Percentiles rank a stretch among this genome's conserved stretches.
Evolutionary conservation across 1,140 invertebrate genomes (phyloP).

Genomic region (Apis florea): DNA sequence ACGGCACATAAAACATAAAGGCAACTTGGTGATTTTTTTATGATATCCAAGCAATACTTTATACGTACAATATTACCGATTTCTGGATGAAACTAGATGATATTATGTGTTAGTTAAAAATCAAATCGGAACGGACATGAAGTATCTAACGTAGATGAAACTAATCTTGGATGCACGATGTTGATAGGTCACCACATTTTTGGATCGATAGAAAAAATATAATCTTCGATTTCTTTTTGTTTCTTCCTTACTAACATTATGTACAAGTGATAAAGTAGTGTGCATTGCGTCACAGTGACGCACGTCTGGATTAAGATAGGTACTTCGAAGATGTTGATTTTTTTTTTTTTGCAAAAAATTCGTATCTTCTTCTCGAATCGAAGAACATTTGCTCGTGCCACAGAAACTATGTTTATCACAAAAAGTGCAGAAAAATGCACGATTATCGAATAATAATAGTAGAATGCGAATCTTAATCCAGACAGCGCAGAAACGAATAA

Average conservation of each 20-base stretch:
- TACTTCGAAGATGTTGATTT: slow-evolving; percentile 21
- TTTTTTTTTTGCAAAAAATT: not conserved
- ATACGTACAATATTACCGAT: slow-evolving; percentile 12
- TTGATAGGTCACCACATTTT: slow-evolving; percentile 78
- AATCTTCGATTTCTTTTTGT: slow-evolving; percentile 77
- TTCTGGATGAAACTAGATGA: slow-evolving; percentile 14
- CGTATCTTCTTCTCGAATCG: not conserved
- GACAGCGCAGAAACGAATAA: slow-evolving; percentile 60
- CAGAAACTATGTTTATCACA: slow-evolving; percentile 42
- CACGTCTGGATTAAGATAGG: slow-evolving; percentile 63
- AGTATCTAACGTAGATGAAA: slow-evolving; percentile 42
- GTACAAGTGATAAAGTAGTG: slow-evolving; percentile 79
- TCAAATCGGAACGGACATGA: slow-evolving; percentile 41
- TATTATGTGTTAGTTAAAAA: slow-evolving; percentile 31
- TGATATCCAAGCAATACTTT: slow-evolving; percentile 69
- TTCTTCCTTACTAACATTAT: slow-evolving; percentile 74
- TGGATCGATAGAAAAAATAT: slow-evolving; percentile 81
- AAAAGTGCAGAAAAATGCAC: slow-evolving; percentile 24
- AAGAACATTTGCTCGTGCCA: not conserved
- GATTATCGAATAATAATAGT: slow-evolving; percentile 12
- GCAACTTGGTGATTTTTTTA: slow-evolving; percentile 67
- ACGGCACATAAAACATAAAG: slow-evolving; percentile 64
- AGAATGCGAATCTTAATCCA: slow-evolving; percentile 59
- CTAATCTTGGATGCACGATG: slow-evolving; percentile 66
- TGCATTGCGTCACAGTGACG: slow-evolving; percentile 71